Conservation (phyloP, 1,140 invertebrate species). For the Neuroterus valhalla region DNA sequence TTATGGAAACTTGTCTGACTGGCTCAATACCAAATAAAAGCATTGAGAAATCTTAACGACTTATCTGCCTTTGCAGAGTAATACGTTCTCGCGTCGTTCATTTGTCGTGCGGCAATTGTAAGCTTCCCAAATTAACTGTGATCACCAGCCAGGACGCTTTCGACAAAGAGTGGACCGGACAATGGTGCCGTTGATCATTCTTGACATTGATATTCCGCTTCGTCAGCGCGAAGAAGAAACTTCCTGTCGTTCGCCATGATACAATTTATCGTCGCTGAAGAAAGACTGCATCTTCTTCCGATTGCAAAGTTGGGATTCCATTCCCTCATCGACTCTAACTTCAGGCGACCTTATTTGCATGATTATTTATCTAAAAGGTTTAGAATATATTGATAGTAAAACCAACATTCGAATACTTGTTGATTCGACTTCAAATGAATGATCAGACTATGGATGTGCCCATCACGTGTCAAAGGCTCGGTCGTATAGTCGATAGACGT, state of each 20-base stretch:
- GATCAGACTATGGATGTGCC: conserved; percentile 25
- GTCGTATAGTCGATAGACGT: conserved; percentile 63
- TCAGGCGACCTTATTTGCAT: no score
- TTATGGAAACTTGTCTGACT: not conserved
- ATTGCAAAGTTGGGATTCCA: not conserved
- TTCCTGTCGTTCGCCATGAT: not conserved
- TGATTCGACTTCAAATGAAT: not conserved
- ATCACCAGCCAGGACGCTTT: not conserved
- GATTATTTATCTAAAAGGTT: no score
- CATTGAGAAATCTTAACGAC: not conserved
- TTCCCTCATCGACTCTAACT: not conserved
- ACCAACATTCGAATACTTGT: not conserved
- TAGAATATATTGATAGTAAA: no score
- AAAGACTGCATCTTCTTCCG: no score
- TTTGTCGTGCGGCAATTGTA: not conserved
- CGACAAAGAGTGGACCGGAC: not conserved
- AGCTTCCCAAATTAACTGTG: conserved; percentile 3
- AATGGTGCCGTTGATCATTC: not conserved
- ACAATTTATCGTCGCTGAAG: no score
- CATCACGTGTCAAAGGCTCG: conserved; percentile 47
- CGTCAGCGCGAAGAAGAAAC: conserved; percentile 14
- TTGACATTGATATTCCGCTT: not conserved
- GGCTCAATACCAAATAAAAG: not conserved
- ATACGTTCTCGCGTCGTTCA: not conserved
- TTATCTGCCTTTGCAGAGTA: not conserved